Conservation (phyloP, 23 tunicate species). For the Trididemnum miniatum region DNA sequence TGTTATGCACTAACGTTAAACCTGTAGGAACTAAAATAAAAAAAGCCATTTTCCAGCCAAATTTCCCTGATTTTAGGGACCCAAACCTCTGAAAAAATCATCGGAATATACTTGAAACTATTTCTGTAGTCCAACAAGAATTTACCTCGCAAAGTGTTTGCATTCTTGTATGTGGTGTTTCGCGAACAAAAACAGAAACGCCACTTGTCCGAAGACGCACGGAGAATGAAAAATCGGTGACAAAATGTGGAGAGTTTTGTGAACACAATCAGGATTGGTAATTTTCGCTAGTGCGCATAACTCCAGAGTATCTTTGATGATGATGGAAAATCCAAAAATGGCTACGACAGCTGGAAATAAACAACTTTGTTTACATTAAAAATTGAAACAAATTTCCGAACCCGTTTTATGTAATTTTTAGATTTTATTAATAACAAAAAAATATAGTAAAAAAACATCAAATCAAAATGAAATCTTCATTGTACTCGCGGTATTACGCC, state of each 20-base stretch:
- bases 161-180: conserved; percentile 36
- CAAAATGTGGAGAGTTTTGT: conserved; percentile 14
- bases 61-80: not conserved
- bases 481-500: no score
- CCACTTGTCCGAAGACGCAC: conserved; percentile 64
- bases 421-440: no score
- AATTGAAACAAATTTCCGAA: not conserved
- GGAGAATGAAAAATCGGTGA: conserved; percentile 40
- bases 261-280: conserved; percentile 23
- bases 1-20: no score
- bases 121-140: no score
- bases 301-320: conserved; percentile 60
- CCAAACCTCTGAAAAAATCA: not conserved
- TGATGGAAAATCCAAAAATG: conserved; percentile 69
- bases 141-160: not conserved
- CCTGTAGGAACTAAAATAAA: no score
- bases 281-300: conserved; percentile 28
- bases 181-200: conserved; percentile 53
- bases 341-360: conserved; percentile 61
- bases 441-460: no score
- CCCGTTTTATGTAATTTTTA: no score
- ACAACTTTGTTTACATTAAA: not conserved
- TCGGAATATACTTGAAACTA: no score
- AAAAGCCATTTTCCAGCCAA: not conserved
- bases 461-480: no score